phyloP scores from a whole-genome alignment of 2,113 vertebrate species.

The Ophiodon elongatus region DNA sequence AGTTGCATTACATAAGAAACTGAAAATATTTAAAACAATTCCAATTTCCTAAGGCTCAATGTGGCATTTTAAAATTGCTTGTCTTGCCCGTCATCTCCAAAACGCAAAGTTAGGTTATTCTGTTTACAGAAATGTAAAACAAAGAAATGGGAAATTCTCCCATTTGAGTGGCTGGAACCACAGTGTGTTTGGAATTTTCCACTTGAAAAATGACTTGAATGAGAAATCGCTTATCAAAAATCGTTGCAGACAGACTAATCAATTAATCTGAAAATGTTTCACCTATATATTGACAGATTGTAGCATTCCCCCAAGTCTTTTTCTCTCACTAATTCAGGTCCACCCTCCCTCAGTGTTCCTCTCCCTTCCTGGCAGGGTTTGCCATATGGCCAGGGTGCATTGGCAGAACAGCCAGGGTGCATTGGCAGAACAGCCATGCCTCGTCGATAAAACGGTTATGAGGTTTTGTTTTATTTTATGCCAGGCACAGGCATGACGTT shows the following conservation, averaged over 20 bases:
- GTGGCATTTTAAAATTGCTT: background rate
- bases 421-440: constrained; percentile 30
- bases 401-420: constrained; percentile 29
- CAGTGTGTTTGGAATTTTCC: background rate
- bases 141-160: background rate
- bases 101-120: background rate
- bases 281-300: background rate
- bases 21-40: no score
- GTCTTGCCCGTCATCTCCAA: background rate
- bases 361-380: constrained; percentile 36
- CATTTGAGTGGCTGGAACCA: background rate
- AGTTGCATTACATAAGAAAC: background rate
- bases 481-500: constrained; percentile 4
- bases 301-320: constrained; percentile 3
- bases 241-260: background rate
- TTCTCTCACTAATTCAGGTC: constrained; percentile 3
- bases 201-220: no score
- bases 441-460: constrained; percentile 16
- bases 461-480: constrained; percentile 22
- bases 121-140: background rate
- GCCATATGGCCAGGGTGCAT: background rate
- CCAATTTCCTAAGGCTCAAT: background rate
- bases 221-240: background rate
- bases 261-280: background rate
- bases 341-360: background rate